A percentile compares a stretch with the other conserved stretches of the same genome.
These are phyloP conservation scores for Siphlonurus alternatus DNA, from an alignment of 2,888 invertebrate genomes.

Conservation along the genomic window DNA sequence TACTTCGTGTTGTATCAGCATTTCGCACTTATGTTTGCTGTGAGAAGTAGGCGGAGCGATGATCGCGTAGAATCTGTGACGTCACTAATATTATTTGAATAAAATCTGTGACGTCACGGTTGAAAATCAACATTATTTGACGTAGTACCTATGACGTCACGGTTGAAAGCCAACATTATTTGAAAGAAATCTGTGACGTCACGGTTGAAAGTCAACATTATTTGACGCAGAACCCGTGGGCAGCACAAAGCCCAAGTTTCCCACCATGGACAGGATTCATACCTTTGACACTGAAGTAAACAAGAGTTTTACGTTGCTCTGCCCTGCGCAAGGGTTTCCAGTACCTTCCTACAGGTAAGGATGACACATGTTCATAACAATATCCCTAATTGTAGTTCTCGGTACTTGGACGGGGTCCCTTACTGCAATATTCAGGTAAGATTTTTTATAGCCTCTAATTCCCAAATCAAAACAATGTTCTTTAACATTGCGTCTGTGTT, in stretches of 20 bases:
- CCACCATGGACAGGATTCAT: conserved; percentile 43
- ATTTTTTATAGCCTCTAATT: background rate
- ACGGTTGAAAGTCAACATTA: background rate
- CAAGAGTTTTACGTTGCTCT: conserved; percentile 37
- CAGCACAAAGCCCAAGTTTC: conserved; percentile 42
- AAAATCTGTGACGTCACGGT: background rate
- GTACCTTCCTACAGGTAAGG: conserved; percentile 53
- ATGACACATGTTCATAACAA: too few species aligned
- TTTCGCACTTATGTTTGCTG: background rate
- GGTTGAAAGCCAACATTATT: too few species aligned
- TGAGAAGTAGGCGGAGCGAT: too few species aligned
- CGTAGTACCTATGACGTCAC: too few species aligned
- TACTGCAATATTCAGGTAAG: background rate
- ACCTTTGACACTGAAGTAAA: conserved; percentile 7
- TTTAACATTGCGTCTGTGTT: conserved; percentile 5
- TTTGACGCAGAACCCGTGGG: conserved; percentile 37
- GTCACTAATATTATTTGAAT: too few species aligned
- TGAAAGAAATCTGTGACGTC: background rate
- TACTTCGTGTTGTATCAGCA: background rate
- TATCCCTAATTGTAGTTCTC: too few species aligned
- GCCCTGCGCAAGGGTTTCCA: conserved; percentile 49
- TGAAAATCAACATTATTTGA: conserved; percentile 4
- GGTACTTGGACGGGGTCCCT: background rate
- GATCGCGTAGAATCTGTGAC: too few species aligned
- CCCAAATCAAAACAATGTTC: background rate